phyloP scores from a whole-genome alignment of 2,888 invertebrate genomes.

The Mamestra brassicae region DNA sequence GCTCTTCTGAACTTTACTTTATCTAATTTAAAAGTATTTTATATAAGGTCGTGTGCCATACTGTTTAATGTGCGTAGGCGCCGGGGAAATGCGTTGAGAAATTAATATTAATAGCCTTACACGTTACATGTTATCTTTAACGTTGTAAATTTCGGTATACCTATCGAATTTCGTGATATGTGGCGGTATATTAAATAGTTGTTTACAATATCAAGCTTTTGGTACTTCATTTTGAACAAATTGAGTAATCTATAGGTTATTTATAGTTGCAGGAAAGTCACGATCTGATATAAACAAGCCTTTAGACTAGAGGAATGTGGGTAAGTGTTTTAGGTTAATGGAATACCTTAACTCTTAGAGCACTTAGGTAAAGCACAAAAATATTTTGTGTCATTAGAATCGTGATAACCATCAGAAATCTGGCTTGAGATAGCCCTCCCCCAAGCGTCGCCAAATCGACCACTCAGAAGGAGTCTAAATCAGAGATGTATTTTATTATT shows the following conservation, averaged over 20 bases:
- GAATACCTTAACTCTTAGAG: neutral
- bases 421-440: no score
- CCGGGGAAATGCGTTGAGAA: constrained; percentile 62
- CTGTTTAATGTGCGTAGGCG: constrained; percentile 62
- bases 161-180: constrained; percentile 60
- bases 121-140: constrained; percentile 58
- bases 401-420: no score
- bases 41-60: constrained; percentile 63
- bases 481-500: no score
- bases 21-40: constrained; percentile 30
- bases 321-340: constrained; percentile 20
- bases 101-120: constrained; percentile 65
- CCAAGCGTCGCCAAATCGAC: no score
- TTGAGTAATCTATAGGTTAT: constrained; percentile 41
- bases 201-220: constrained; percentile 34
- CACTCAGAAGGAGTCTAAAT: no score
- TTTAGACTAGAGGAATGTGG: neutral
- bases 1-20: constrained; percentile 37
- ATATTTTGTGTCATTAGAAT: neutral
- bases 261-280: constrained; percentile 20
- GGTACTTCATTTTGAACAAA: constrained; percentile 43
- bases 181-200: constrained; percentile 54
- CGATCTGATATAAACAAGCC: constrained; percentile 38
- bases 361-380: neutral
- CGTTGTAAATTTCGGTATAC: constrained; percentile 57